Evolutionary conservation across 2,888 invertebrate genomes (phyloP).

Genomic region (Cyrtodaria siliqua): DNA sequence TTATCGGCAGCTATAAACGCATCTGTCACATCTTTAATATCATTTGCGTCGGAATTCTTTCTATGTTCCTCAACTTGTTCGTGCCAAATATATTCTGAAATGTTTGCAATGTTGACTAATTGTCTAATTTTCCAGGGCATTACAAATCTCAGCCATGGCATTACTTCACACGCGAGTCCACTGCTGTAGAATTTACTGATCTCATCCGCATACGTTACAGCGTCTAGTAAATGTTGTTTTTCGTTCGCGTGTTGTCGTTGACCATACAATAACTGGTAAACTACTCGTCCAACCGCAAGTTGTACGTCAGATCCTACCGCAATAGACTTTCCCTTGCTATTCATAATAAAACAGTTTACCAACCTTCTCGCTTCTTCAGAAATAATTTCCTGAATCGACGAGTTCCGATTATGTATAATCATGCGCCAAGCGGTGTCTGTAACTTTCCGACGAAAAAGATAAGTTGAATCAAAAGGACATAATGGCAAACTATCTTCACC

Average conservation of each 20-base stretch:
- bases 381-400: too few species aligned
- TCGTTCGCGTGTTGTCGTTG: too few species aligned
- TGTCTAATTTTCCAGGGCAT: constrained; percentile 32
- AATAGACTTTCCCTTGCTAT: too few species aligned
- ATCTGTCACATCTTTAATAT: constrained; percentile 68
- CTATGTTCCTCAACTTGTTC: constrained; percentile 14
- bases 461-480: background rate
- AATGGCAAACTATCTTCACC: constrained; percentile 26
- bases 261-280: too few species aligned
- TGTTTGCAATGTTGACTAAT: constrained; percentile 36
- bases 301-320: too few species aligned
- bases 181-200: constrained; percentile 47
- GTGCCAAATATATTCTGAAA: background rate
- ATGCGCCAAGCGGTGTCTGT: too few species aligned
- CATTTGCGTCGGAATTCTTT: too few species aligned
- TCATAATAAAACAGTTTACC: too few species aligned
- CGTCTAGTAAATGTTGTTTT: background rate
- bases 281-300: too few species aligned
- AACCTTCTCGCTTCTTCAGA: too few species aligned
- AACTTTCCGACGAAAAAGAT: too few species aligned
- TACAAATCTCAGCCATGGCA: constrained; percentile 65
- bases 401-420: too few species aligned
- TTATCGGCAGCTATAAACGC: constrained; percentile 11
- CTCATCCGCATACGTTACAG: constrained; percentile 3
- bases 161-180: constrained; percentile 65